phyloP scores from a whole-genome alignment of 2,888 invertebrate species.

The Crossocerus cetratus region DNA sequence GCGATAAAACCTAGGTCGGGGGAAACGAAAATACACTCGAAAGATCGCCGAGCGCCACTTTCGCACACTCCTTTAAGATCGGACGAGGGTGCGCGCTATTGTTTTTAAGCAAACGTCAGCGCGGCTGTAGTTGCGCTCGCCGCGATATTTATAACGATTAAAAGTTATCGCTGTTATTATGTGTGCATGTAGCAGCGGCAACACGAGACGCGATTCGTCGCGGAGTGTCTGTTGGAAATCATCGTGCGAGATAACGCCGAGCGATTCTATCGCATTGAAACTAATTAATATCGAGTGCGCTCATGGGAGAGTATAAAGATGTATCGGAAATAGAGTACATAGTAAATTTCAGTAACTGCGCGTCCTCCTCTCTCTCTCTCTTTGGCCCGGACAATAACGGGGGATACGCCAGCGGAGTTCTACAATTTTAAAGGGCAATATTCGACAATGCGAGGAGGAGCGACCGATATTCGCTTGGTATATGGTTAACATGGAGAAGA shows the following conservation, averaged over 20 bases:
- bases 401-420: not conserved
- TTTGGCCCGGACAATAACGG: not conserved
- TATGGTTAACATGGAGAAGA: not conserved
- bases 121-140: not conserved
- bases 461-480: not conserved
- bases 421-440: not conserved
- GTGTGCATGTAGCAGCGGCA: not conserved
- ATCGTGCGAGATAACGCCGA: not conserved
- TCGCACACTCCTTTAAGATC: not conserved
- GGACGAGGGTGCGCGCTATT: slow-evolving; percentile 2
- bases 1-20: slow-evolving; percentile 11
- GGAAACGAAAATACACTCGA: slow-evolving; percentile 16
- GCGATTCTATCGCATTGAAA: not conserved
- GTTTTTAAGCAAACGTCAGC: slow-evolving; percentile 11
- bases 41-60: slow-evolving; percentile 5
- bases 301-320: not conserved
- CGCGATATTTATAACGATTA: slow-evolving; percentile 10
- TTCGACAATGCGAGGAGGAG: not conserved
- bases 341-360: not conserved
- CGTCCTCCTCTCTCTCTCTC: too few species aligned
- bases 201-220: not conserved
- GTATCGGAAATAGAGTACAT: not conserved
- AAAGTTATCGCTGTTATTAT: slow-evolving; percentile 7
- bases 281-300: not conserved
- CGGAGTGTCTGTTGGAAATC: not conserved